Evolutionary conservation across 2,797 vertebrate genomes (phyloP).

Genomic region (Micropoecilia bifurca): DNA sequence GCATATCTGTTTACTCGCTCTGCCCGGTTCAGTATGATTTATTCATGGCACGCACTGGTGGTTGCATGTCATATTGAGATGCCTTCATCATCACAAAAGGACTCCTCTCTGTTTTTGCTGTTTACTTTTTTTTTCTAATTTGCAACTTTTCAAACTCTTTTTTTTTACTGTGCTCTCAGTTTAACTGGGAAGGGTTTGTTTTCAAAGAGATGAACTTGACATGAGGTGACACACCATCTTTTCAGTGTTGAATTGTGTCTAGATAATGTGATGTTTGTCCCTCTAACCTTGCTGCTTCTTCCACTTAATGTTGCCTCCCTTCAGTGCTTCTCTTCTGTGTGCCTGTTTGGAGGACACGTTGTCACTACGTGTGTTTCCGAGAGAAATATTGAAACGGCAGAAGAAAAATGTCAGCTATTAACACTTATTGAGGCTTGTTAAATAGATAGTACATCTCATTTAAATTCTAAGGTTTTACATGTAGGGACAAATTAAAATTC

Average conservation of each 20-base stretch:
- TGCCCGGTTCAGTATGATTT: conserved; percentile 75
- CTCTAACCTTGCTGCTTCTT: conserved; percentile 40
- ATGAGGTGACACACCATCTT: conserved; percentile 45
- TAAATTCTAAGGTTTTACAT: not conserved
- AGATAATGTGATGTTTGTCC: conserved; percentile 53
- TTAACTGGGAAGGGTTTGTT: conserved; percentile 47
- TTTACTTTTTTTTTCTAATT: conserved; percentile 38
- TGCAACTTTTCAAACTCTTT: conserved; percentile 56
- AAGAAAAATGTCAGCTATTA: not conserved
- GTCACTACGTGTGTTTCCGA: conserved; percentile 35
- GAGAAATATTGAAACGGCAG: conserved; percentile 40
- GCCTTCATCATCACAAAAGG: conserved; percentile 72
- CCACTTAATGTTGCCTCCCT: conserved; percentile 34
- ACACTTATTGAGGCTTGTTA: not conserved
- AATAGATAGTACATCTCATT: not conserved
- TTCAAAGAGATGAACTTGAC: conserved; percentile 56
- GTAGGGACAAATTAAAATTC: not conserved
- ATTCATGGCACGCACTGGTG: conserved; percentile 78
- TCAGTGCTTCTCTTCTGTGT: conserved; percentile 20
- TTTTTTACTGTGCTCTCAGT: conserved; percentile 41
- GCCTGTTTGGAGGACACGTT: conserved; percentile 39
- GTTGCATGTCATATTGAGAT: conserved; percentile 77
- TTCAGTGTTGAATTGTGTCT: conserved; percentile 46
- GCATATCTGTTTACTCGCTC: conserved; percentile 76
- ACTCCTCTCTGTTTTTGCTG: conserved; percentile 53